Percentiles rank a stretch among this genome's conserved stretches.
These are phyloP conservation scores for Chaetodon trifasciatus DNA, from an alignment of 2,797 vertebrate species.

Conservation along the genomic window DNA sequence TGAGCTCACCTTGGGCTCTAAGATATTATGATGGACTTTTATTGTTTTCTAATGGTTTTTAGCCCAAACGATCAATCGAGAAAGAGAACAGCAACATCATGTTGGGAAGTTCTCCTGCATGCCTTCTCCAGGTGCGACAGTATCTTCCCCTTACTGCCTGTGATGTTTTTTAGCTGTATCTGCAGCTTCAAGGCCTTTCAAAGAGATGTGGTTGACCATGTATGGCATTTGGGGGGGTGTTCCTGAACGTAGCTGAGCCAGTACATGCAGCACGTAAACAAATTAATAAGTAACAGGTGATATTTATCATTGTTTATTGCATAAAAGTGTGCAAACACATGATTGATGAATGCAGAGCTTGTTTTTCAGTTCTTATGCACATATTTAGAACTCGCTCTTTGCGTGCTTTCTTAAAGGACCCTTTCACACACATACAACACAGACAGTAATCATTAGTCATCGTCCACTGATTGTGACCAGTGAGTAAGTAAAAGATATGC, in stretches of 20 bases:
- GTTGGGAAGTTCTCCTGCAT: neutral
- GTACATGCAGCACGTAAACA: neutral
- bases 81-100: neutral
- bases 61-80: neutral
- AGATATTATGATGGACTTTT: neutral
- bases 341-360: slow-evolving; percentile 25
- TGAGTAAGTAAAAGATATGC: slow-evolving; percentile 31
- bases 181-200: neutral
- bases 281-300: slow-evolving; percentile 3
- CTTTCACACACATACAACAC: slow-evolving; percentile 42
- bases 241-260: neutral
- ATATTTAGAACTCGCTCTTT: slow-evolving; percentile 9
- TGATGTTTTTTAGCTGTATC: neutral
- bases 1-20: neutral
- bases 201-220: neutral
- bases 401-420: slow-evolving; percentile 17
- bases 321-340: neutral
- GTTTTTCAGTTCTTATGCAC: neutral
- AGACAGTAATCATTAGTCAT: slow-evolving; percentile 42
- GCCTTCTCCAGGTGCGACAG: neutral
- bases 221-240: neutral
- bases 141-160: neutral
- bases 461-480: slow-evolving; percentile 40
- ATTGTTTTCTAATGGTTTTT: neutral
- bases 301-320: slow-evolving; percentile 4